Base-by-base conservation (phyloP, 2,888 invertebrate species). In the Cerastoderma edule region DNA sequence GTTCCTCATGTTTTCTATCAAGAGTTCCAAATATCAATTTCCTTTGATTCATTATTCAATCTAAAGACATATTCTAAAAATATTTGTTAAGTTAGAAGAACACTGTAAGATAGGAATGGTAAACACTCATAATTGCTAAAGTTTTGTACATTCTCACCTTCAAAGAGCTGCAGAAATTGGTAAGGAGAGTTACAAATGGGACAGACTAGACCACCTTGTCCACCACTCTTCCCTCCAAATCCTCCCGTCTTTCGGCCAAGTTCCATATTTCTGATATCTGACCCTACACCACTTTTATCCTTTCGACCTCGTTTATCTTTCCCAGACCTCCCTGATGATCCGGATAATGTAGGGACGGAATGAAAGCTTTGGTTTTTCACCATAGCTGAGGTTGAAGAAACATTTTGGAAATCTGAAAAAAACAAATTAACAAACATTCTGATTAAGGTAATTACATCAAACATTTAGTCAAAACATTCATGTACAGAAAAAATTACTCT, bases 111-210 rank as follows among this genome's bases (percentile, higher is more conserved):
- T n/a, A n/a, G n/a, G n/a, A n/a, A n/a, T n/a, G n/a, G n/a, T n/a
- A n/a, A n/a, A n/a, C n/a, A n/a, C n/a, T n/a, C n/a, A n/a, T n/a
- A n/a, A n/a, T n/a, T n/a, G n/a, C n/a, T n/a, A n/a, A n/a, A n/a
- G n/a, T n/a, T n/a, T n/a, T n/a, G n/a, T n/a, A n/a, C 53, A 44
- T 8, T 5, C 16, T 33, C 68, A 76, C 76, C 76, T 67, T 63
- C 56, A 68, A 76, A 76, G 0, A 32, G 27, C 27, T 71, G 67
- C 13, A 67, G 48, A 35, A 72, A 68, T 50, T 54, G 67, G 27
- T 72, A 72, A 19, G 71, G 76, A 5, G 72, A 68, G 27, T 72
- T 56, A 56, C 76, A 76, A 6, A 68, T 64, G 10, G 76, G 76
- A 50, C 76, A 76, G 6, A 48, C 22, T 1, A 48, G 35, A 19